Evolutionary conservation across 2,888 invertebrate species (phyloP), one percentile per base, ranked within the genome.

Genomic region (Phaedon cochleariae): DNA sequence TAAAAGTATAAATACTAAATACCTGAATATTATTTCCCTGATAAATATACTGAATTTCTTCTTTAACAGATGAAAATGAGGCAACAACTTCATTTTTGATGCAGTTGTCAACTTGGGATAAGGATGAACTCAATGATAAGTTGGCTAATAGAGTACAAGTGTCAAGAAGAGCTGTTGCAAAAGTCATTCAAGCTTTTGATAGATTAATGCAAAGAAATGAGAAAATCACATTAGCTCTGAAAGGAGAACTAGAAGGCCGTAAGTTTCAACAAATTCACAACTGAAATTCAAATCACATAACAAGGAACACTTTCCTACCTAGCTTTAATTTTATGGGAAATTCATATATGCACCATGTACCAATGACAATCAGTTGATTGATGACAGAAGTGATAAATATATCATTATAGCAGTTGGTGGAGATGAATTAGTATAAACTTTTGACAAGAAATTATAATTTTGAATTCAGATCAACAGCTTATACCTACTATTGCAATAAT

Each of bases 61-160:
- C n/a, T n/a, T n/a, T n/a, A 26, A 7, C 26, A 95, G 95, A 97
- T 88, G 97, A 97, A 84, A 96, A 94, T 84, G 96, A 96, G 84
- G 96, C 96, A 0, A 97, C 97, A 7, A 97, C 96, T 7, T 96
- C 96, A 5, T 98, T 98, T 84, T 87, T 98, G 49, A 93, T 96
- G 85, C 95, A 97, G 80, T 83, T 98, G 45, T 97, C 97, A 0
- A 97, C 97, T 0, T 98, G 98, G 97, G 98, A 98, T 81, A 96
- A 97, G 79, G 96, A 97, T 79, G 98, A 98, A 81, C 85, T 98
- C 61, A 98, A 98, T 78, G 97, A 97, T 73, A 96, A 97, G 83
- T 86, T 98, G 37, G 95, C 96, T 0, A 96, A 97, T 84, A 86
- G 98, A 26, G 98, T 98, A 5, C 97, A 96, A 85, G 97, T 98